Evolutionary conservation across 2,113 vertebrate genomes (phyloP).

Genomic region (Lophotis ruficrista): DNA sequence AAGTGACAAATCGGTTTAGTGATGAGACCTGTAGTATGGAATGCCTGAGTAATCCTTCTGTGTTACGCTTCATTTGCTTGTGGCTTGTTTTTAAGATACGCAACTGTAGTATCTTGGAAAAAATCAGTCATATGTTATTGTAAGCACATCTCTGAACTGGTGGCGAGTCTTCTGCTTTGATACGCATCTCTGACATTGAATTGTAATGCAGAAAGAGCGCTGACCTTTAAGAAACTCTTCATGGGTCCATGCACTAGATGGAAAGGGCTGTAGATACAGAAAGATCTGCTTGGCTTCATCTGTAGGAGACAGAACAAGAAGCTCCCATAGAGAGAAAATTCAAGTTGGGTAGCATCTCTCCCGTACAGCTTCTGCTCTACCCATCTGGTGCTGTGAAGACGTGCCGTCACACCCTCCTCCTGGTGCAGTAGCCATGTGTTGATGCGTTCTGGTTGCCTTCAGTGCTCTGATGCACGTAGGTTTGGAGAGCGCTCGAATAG

Average conservation of each 20-base stretch:
- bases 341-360: fast-evolving
- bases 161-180: background rate
- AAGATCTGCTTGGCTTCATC: background rate
- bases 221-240: background rate
- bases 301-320: background rate
- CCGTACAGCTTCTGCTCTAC: background rate
- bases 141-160: background rate
- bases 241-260: fast-evolving
- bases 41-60: background rate
- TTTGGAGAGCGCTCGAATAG: fast-evolving
- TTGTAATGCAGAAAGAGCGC: background rate
- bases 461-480: background rate
- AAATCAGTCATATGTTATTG: background rate
- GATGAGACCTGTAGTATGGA: background rate
- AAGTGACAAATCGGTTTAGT: background rate
- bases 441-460: background rate
- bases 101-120: background rate
- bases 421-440: background rate
- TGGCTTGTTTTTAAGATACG: background rate
- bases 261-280: background rate
- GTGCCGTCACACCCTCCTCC: background rate
- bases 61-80: background rate
- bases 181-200: background rate
- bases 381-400: fast-evolving
- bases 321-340: fast-evolving